phyloP scores from a whole-genome alignment of 2,888 invertebrate species.

The Mesorhabditis sp. region DNA sequence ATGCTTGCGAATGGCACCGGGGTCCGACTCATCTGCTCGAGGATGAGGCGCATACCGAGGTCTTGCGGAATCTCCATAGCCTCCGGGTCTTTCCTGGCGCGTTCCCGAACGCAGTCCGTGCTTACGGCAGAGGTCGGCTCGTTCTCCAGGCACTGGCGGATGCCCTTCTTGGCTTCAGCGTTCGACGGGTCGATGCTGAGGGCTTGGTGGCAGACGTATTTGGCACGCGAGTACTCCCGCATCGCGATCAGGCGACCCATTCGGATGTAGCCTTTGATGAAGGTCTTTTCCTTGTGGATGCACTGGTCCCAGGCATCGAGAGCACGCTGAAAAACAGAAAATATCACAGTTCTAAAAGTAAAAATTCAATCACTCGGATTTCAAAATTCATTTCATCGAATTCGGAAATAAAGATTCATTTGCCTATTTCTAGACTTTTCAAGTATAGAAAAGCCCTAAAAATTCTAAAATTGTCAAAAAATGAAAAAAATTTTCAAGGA shows the following conservation, averaged over 20 bases:
- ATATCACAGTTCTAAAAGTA: too few species aligned
- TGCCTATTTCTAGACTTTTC: too few species aligned
- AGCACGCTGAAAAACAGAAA: constrained; percentile 70
- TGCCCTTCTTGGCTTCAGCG: constrained; percentile 86
- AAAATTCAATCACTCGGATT: too few species aligned
- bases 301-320: constrained; percentile 94
- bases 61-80: constrained; percentile 91
- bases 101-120: constrained; percentile 61
- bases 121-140: constrained; percentile 14
- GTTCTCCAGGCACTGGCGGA: constrained; percentile 63
- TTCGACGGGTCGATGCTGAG: constrained; percentile 88
- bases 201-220: constrained; percentile 88
- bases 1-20: constrained; percentile 54
- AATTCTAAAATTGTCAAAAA: too few species aligned
- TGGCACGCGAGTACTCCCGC: constrained; percentile 86
- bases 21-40: constrained; percentile 80
- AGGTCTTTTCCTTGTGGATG: constrained; percentile 82
- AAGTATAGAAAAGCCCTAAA: too few species aligned
- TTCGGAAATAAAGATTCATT: too few species aligned
- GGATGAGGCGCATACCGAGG: constrained; percentile 95
- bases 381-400: too few species aligned
- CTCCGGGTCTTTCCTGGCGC: constrained; percentile 95
- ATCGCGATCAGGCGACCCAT: constrained; percentile 93
- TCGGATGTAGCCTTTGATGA: constrained; percentile 91
- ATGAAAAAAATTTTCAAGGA: too few species aligned